Evolutionary conservation across 1,140 invertebrate genomes (phyloP).

Genomic region (Drosophila trapezifrons): DNA sequence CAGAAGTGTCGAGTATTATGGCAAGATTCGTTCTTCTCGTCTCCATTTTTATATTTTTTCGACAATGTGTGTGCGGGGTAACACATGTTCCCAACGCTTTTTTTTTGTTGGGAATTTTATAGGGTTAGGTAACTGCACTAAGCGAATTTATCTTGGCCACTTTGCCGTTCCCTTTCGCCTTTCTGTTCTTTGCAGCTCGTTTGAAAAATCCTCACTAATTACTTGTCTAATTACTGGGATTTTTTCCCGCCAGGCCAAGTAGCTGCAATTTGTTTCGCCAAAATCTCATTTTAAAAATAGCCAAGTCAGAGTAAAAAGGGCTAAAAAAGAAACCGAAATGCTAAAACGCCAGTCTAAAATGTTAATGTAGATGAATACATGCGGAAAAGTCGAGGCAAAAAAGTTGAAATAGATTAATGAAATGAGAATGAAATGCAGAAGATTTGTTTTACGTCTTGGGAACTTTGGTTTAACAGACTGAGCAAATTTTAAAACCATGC

Average conservation of each 20-base stretch:
- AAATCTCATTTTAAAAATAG: conserved; percentile 63
- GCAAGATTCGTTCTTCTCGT: conserved; percentile 25
- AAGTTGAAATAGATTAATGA: conserved; percentile 42
- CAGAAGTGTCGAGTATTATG: conserved; percentile 67
- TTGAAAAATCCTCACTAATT: conserved; percentile 71
- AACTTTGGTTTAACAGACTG: neutral
- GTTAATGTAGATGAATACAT: conserved; percentile 52
- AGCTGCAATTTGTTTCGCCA: conserved; percentile 70
- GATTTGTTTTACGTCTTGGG: neutral
- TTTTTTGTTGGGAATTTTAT: neutral
- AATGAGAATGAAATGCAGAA: conserved; percentile 31
- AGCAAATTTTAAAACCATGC: neutral
- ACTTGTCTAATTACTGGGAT: conserved; percentile 75
- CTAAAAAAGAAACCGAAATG: conserved; percentile 41
- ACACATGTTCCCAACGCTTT: conserved; percentile 66
- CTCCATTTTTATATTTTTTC: conserved; percentile 5
- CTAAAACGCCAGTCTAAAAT: conserved; percentile 50
- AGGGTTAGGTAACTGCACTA: conserved; percentile 35
- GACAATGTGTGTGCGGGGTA: conserved; percentile 21
- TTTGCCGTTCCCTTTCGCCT: neutral
- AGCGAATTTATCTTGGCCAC: conserved; percentile 47
- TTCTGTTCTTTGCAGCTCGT: conserved; percentile 41
- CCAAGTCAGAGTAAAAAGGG: conserved; percentile 36
- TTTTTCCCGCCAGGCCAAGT: conserved; percentile 60
- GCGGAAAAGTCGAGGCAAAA: conserved; percentile 11